Evolutionary conservation across 2,888 invertebrate genomes (phyloP).

Genomic region (Ametastegia equiseti): DNA sequence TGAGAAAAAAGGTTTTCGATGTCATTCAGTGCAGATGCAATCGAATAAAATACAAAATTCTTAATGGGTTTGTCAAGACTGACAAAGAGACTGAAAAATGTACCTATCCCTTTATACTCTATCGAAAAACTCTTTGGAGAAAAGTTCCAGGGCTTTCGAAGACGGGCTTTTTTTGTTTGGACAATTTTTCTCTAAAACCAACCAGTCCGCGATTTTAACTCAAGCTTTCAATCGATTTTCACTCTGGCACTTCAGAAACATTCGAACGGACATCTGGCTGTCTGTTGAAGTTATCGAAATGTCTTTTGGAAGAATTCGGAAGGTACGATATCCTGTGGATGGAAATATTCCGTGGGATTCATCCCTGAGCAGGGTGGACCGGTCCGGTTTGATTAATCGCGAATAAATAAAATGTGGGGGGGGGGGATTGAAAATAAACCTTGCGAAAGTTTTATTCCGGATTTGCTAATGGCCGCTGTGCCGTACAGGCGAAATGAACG

Average conservation of each 20-base stretch:
- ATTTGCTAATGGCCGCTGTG: conserved; percentile 33
- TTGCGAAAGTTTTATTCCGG: neutral
- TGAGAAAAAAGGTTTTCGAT: too few species aligned
- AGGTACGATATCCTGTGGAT: neutral
- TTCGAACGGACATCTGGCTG: neutral
- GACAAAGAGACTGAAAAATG: neutral
- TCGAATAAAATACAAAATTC: too few species aligned
- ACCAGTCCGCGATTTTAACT: neutral
- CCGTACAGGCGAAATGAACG: conserved; percentile 20
- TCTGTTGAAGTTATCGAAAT: neutral
- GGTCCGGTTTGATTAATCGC: neutral
- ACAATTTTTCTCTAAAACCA: neutral
- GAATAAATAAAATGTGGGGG: conserved; percentile 5
- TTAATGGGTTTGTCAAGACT: too few species aligned
- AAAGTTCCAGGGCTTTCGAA: neutral
- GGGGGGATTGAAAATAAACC: too few species aligned
- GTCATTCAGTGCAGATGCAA: too few species aligned
- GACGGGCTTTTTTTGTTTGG: neutral
- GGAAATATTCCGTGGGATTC: neutral
- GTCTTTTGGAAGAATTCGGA: neutral
- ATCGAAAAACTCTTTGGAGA: neutral
- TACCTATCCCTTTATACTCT: neutral
- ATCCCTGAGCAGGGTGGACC: neutral
- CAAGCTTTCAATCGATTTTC: neutral
- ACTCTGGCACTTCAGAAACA: neutral